Evolutionary conservation across 2,113 vertebrate genomes (phyloP), one percentile per base, ranked within the genome.

Genomic region (Leptocoma aspasia): DNA sequence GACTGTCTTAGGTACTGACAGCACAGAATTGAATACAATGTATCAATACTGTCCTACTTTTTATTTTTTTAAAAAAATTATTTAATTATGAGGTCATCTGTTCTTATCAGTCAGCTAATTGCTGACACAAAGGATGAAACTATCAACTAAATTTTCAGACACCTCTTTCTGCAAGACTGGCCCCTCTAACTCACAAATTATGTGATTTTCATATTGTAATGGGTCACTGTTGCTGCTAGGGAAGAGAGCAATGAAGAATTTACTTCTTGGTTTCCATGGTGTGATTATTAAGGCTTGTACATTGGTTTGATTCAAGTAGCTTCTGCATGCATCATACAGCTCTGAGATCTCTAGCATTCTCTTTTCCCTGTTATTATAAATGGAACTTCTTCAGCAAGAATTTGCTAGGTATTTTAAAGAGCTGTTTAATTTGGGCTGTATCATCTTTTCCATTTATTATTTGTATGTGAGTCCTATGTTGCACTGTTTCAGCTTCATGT

Each of bases 1-100:
- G 75, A 59, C 45, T 85, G 86, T 88, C 71, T 97, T 95, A 91
- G 28, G 15, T 86, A 94, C 72, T 92, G 92, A 83, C 68, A 82
- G 22, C 49, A 80, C 13, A 79, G 73, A 68, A 35, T 44, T 53
- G 42, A 89, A 89, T 77, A 90, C 82, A 95, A 81, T 60, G 31
- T 96, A 89, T 30, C 82, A 79, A 93, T 88, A 57, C 15, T 44
- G 86, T 87, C 44, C 10, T 50, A 23, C 5, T n/a, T 73, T 61
- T 63, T 22, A 17, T n/a, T 39, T 63, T 44, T 65, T 61, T 61
- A 9, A 18, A 59, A 31, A 47, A 17, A 11, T n/a, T 52, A 41
- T 54, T 33, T 26, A 41, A 47, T 66, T 80, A 70, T 59, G 47
- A 81, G 6, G 10, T 66, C 13, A 42, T 73, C 33, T 83, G 13